phyloP scores from a whole-genome alignment of 2,888 invertebrate genomes.

The Coronaproctus castanopsis region DNA sequence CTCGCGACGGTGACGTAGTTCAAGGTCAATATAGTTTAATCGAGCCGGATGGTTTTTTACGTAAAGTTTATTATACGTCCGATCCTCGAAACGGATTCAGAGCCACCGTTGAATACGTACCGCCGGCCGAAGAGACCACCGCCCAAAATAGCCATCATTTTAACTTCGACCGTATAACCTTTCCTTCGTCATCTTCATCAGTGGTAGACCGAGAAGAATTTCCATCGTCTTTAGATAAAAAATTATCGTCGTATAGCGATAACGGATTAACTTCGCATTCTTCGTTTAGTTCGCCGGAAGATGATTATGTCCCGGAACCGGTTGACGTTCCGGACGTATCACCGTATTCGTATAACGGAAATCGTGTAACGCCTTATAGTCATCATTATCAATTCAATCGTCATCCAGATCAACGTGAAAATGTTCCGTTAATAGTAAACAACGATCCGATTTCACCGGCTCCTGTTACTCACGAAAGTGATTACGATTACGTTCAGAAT shows the following conservation, averaged over 20 bases:
- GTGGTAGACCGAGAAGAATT: neutral
- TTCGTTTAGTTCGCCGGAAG: too few relatives aligned
- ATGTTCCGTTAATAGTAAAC: too few relatives aligned
- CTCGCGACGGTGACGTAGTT: constrained; percentile 48
- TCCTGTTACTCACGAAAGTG: neutral
- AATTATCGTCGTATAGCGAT: too few relatives aligned
- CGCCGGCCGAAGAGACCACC: constrained; percentile 27
- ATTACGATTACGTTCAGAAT: neutral
- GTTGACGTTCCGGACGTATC: too few relatives aligned
- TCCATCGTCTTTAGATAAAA: too few relatives aligned
- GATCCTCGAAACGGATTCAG: constrained; percentile 54
- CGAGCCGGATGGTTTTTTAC: constrained; percentile 50
- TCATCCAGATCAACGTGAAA: too few relatives aligned
- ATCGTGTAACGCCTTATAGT: too few relatives aligned
- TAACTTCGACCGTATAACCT: neutral
- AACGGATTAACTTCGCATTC: too few relatives aligned
- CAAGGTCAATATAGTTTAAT: constrained; percentile 49
- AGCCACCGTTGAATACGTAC: constrained; percentile 28
- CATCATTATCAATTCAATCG: too few relatives aligned
- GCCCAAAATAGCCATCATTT: neutral
- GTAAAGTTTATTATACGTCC: constrained; percentile 51
- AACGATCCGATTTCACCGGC: neutral
- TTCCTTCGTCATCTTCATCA: neutral
- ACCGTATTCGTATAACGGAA: too few relatives aligned
- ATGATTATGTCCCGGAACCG: too few relatives aligned